phyloP scores from a whole-genome alignment of 1,140 invertebrate genomes.

The Luehdorfia chinensis region DNA sequence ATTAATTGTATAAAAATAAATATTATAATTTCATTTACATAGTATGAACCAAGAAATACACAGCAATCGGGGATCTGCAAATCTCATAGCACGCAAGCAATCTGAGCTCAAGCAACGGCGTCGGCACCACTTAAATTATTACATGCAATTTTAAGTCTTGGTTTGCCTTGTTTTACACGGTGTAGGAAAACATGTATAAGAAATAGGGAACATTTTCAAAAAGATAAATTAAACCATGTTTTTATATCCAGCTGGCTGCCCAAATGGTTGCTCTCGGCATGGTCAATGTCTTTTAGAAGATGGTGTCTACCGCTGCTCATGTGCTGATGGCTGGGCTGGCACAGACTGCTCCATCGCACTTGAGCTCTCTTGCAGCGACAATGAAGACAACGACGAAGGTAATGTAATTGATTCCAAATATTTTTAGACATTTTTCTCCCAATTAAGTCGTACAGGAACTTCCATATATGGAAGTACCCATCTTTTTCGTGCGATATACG shows the following conservation, averaged over 20 bases:
- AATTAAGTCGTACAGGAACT: slow-evolving; percentile 8
- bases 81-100: too few relatives aligned
- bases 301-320: slow-evolving; percentile 94
- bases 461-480: neutral
- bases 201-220: too few relatives aligned
- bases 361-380: slow-evolving; percentile 95
- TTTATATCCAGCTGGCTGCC: slow-evolving; percentile 90
- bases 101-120: too few relatives aligned
- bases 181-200: too few relatives aligned
- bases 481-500: slow-evolving; percentile 5
- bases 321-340: slow-evolving; percentile 94
- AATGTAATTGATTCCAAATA: slow-evolving; percentile 30
- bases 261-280: slow-evolving; percentile 93
- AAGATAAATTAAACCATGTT: too few relatives aligned
- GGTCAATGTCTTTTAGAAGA: slow-evolving; percentile 92
- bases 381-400: slow-evolving; percentile 98
- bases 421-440: neutral
- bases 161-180: too few relatives aligned
- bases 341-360: slow-evolving; percentile 92
- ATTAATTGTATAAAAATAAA: too few relatives aligned
- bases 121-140: too few relatives aligned
- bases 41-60: too few relatives aligned
- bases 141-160: too few relatives aligned
- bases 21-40: too few relatives aligned
- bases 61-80: too few relatives aligned